Evolutionary conservation across 2,113 vertebrate species (phyloP).

Genomic region (Fregetta grallaria): DNA sequence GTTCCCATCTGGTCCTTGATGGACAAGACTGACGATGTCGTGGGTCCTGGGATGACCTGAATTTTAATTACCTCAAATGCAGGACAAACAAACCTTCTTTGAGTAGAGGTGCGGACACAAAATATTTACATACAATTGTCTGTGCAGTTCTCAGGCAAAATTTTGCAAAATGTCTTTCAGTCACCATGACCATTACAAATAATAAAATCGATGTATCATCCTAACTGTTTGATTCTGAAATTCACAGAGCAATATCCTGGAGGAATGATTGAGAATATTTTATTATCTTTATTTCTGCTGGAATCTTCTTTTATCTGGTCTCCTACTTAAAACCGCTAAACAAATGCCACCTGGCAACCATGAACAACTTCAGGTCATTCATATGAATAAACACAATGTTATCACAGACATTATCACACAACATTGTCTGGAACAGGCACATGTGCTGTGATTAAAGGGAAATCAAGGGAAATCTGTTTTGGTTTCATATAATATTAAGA

Average conservation of each 20-base stretch:
- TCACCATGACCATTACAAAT: not conserved
- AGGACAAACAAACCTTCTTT: not conserved
- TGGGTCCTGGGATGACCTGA: not conserved
- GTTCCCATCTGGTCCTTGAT: not conserved
- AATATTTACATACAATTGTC: not conserved
- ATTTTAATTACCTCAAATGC: not conserved
- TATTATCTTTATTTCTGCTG: not conserved
- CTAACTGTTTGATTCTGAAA: not conserved
- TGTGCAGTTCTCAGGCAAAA: not conserved
- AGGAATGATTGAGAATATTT: not conserved
- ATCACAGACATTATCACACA: not conserved
- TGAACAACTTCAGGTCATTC: not conserved
- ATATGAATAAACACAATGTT: not conserved
- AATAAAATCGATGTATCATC: not conserved
- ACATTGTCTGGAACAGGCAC: constrained; percentile 1
- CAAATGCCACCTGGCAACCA: constrained; percentile 11
- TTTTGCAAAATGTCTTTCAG: not conserved
- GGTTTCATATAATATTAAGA: not conserved
- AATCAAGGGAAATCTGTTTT: constrained; percentile 27
- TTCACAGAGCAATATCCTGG: not conserved
- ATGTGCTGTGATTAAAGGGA: constrained; percentile 44
- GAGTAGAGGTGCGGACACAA: not conserved
- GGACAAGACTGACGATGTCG: not conserved
- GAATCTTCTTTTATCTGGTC: not conserved
- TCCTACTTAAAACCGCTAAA: not conserved